These are phyloP conservation scores for Pterostichus madidus DNA, from an alignment of 2,888 invertebrate species.

Conservation along the genomic window DNA sequence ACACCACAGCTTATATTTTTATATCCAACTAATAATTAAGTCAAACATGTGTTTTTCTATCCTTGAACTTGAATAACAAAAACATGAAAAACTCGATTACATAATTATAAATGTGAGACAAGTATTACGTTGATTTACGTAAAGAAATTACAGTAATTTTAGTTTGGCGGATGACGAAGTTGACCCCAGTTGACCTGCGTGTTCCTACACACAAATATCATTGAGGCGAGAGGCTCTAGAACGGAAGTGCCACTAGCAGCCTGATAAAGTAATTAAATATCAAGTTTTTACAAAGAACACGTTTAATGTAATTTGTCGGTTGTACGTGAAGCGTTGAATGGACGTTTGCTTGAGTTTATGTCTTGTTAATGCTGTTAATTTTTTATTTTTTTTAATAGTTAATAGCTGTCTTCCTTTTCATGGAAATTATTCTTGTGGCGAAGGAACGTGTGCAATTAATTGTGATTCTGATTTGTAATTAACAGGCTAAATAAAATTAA, in stretches of 20 bases:
- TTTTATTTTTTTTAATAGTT: conserved; percentile 26
- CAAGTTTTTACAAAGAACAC: conserved; percentile 39
- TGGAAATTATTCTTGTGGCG: neutral
- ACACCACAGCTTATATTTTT: neutral
- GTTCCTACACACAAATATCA: conserved; percentile 48
- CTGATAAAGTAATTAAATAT: conserved; percentile 51
- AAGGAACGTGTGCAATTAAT: conserved; percentile 7
- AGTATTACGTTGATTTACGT: conserved; percentile 22
- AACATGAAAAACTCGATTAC: neutral
- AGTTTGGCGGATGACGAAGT: conserved; percentile 18
- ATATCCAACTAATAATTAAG: neutral
- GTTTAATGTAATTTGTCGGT: conserved; percentile 31
- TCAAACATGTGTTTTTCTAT: conserved; percentile 9
- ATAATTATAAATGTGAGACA: conserved; percentile 25
- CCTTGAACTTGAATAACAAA: conserved; percentile 39
- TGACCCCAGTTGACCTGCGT: conserved; percentile 39
- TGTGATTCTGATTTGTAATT: conserved; percentile 5
- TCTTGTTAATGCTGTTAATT: conserved; percentile 33
- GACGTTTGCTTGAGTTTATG: neutral
- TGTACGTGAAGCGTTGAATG: conserved; percentile 27
- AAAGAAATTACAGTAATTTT: conserved; percentile 4
- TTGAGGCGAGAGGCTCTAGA: neutral
- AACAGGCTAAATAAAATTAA: neutral
- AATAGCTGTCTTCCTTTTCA: conserved; percentile 19
- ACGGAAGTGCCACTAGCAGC: conserved; percentile 34